Base-by-base conservation (phyloP, 2,888 invertebrate genomes). In the Synergus laeviventris region DNA sequence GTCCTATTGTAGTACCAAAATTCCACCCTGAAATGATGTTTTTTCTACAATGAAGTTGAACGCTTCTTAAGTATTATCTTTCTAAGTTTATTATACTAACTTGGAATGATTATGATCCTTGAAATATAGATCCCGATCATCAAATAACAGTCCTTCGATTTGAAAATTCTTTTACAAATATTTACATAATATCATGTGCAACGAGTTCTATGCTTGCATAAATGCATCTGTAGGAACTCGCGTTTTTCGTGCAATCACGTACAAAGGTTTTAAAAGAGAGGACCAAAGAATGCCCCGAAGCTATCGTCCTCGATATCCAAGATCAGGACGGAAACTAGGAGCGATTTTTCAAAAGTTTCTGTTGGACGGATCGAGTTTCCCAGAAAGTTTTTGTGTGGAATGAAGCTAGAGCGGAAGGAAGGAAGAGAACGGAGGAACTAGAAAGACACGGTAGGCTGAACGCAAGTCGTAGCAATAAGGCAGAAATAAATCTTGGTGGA, bases 291-390 rank as follows among this genome's bases (percentile, higher is more conserved):
- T 76, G 73, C 70, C 70, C 49, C 31, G 59, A 54, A 77, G 36
- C 74, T 74, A 80, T 78, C 75, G 81, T 49, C 54, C 77, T 60
- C 77, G 73, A 76, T 80, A 79, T 83, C 84, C 84, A 84, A 85
- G 85, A 85, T 81, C 78, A 60, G 78, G 74, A 78, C 77, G 76
- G 77, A 79, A 80, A 81, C 73, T 79, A 73, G 78, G 66, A 75
- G 78, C 81, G 82, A 89, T 88, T 86, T 86, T 86, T 87, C 86
- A 85, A 85, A 88, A 89, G 83, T 87, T 89, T 87, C 78, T 80
- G 62, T 31, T 75, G 79, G 74, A 78, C 77, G 78, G 64, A 64
- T 73, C 76, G 76, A 75, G 85, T 82, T 81, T 81, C 79, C 79
- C 38, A 75, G 73, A 76, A 86, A 82, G 76, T 80, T 80, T 60